Percentiles rank a stretch among this genome's conserved stretches.
phyloP scores from a whole-genome alignment of 2,797 vertebrate genomes.

The Hippocampus kuda region DNA sequence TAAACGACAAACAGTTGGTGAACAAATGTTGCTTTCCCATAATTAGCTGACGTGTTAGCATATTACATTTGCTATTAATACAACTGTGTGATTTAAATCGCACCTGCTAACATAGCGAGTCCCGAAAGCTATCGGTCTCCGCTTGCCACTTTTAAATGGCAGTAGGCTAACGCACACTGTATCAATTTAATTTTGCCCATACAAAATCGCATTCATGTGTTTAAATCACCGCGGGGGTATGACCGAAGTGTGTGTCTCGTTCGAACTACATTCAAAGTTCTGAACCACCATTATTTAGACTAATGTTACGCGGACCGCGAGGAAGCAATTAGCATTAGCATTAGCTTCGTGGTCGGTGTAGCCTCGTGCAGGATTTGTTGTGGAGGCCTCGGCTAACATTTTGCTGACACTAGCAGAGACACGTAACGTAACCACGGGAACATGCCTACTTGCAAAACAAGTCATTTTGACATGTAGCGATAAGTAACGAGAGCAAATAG shows the following conservation, averaged over 20 bases:
- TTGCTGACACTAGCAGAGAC: conserved; percentile 8
- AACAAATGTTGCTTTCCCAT: neutral
- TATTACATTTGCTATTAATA: neutral
- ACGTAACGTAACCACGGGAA: neutral
- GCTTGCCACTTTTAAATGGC: neutral
- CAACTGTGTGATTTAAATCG: neutral
- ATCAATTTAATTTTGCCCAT: neutral
- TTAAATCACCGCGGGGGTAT: neutral
- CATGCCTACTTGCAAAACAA: too few relatives aligned
- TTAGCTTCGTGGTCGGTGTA: conserved; percentile 53
- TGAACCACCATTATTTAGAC: neutral
- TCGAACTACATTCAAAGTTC: neutral
- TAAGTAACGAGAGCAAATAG: neutral
- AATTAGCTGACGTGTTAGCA: neutral
- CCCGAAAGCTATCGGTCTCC: neutral
- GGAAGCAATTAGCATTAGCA: conserved; percentile 27
- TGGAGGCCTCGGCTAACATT: conserved; percentile 39
- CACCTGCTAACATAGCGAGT: neutral
- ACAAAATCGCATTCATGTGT: neutral
- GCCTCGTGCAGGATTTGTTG: conserved; percentile 54
- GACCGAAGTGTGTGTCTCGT: neutral
- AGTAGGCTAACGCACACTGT: neutral
- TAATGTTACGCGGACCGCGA: too few relatives aligned
- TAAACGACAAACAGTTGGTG: neutral
- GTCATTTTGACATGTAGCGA: neutral